Conservation (phyloP, 2,888 invertebrate species). For the Cancer borealis region DNA sequence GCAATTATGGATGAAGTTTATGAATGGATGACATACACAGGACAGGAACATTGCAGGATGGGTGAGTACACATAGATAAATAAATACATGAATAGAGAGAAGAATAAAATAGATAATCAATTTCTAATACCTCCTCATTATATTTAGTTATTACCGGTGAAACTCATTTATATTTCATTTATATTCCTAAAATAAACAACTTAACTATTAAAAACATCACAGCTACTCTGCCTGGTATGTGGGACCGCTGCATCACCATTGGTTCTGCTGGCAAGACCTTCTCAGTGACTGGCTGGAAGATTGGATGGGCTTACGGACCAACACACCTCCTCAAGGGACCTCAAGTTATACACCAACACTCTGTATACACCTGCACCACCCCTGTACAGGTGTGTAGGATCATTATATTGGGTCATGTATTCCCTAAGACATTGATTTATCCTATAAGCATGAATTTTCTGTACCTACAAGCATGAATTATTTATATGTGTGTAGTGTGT, state of each 20-base stretch:
- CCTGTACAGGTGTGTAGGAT: slow-evolving; percentile 85
- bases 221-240: slow-evolving; percentile 95
- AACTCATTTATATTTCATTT: too few relatives aligned
- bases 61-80: slow-evolving; percentile 82
- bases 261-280: slow-evolving; percentile 99
- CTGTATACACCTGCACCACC: slow-evolving; percentile 93
- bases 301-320: slow-evolving; percentile 98
- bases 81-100: too few relatives aligned
- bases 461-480: too few relatives aligned
- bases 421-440: too few relatives aligned
- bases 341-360: slow-evolving; percentile 91
- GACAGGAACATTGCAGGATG: slow-evolving; percentile 91
- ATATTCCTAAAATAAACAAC: too few relatives aligned
- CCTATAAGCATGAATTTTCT: too few relatives aligned
- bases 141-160: too few relatives aligned
- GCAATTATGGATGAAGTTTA: slow-evolving; percentile 98
- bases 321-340: slow-evolving; percentile 82
- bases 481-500: too few relatives aligned
- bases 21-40: slow-evolving; percentile 96
- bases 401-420: too few relatives aligned
- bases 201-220: not conserved
- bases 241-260: slow-evolving; percentile 97
- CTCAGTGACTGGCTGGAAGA: slow-evolving; percentile 97
- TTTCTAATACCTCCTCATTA: too few relatives aligned
- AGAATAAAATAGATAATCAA: too few relatives aligned